Percentiles rank a stretch among this genome's conserved stretches.
These are phyloP conservation scores for Drosophila lacertosa DNA, from an alignment of 1,140 invertebrate genomes.

Conservation along the genomic window DNA sequence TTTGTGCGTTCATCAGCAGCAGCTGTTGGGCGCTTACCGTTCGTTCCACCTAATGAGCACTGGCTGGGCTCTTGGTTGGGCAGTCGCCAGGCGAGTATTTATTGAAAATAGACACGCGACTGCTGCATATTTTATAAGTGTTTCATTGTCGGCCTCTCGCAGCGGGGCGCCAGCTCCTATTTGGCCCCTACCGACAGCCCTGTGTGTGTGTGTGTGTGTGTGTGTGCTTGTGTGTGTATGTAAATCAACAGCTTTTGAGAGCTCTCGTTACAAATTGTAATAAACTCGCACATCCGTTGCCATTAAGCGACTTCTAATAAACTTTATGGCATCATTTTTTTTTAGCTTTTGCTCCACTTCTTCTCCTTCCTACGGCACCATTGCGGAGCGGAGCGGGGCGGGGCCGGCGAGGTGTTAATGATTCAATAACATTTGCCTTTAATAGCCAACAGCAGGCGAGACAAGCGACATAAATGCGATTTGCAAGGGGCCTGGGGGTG, in stretches of 20 bases:
- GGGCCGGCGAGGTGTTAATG: constrained; percentile 69
- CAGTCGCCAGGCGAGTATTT: constrained; percentile 53
- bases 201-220: constrained; percentile 2
- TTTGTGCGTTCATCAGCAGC: not conserved
- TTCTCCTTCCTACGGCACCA: constrained; percentile 1
- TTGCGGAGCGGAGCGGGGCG: not conserved
- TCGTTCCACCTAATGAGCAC: constrained; percentile 45
- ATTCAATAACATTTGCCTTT: constrained; percentile 80
- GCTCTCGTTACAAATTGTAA: constrained; percentile 78
- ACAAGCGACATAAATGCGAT: constrained; percentile 72
- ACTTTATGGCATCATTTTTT: constrained; percentile 76
- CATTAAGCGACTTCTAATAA: constrained; percentile 81
- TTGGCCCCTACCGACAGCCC: not conserved
- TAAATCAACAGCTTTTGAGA: constrained; percentile 58
- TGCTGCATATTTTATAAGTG: constrained; percentile 77
- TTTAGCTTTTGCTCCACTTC: constrained; percentile 1
- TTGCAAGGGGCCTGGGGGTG: not conserved
- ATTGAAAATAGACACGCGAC: constrained; percentile 78
- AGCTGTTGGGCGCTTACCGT: constrained; percentile 2
- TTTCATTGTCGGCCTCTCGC: constrained; percentile 16
- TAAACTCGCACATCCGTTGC: constrained; percentile 77
- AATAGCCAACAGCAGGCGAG: constrained; percentile 60
- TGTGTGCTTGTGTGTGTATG: constrained; percentile 24
- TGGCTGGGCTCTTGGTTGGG: constrained; percentile 13
- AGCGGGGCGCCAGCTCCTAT: not conserved